Conservation (phyloP, 1,140 invertebrate species). For the Pomacea maculata region DNA sequence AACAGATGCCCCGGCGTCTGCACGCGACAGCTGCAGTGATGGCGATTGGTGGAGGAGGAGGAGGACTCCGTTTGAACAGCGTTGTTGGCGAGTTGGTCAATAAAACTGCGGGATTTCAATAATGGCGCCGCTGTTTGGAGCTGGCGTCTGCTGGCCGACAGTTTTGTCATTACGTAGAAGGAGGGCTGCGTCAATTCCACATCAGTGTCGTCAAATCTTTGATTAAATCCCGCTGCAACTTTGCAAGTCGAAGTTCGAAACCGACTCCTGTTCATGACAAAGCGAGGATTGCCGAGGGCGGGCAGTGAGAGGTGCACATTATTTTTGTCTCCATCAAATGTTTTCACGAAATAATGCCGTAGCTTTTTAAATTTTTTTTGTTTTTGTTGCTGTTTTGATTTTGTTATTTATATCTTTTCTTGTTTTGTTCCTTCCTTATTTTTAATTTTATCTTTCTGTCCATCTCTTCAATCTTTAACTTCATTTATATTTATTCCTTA, state of each 20-base stretch:
- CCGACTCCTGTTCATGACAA: not conserved
- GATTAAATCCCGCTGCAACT: slow-evolving; percentile 14
- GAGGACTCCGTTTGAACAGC: not conserved
- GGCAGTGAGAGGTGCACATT: too few species aligned
- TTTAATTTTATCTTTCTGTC: not conserved
- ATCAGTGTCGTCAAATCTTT: slow-evolving; percentile 7
- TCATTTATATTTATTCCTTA: not conserved
- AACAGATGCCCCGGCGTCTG: slow-evolving; percentile 11
- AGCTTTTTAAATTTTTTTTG: not conserved
- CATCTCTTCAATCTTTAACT: not conserved
- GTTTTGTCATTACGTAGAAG: slow-evolving; percentile 19
- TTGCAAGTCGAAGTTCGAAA: slow-evolving; percentile 13
- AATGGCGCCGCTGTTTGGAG: not conserved
- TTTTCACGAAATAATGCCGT: too few species aligned
- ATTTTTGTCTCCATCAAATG: too few species aligned
- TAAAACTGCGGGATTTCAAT: slow-evolving; percentile 20
- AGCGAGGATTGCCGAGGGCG: too few species aligned
- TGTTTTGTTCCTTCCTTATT: not conserved
- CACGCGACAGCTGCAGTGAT: slow-evolving; percentile 9
- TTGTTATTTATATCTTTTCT: not conserved
- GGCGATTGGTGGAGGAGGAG: slow-evolving; percentile 7
- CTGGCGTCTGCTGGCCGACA: not conserved
- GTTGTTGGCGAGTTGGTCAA: slow-evolving; percentile 8
- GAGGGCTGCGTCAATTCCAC: slow-evolving; percentile 10
- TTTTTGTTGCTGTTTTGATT: not conserved